These are phyloP conservation scores for Eidolon helvum DNA, from an alignment of 2,113 vertebrate species.

Conservation along the genomic window DNA sequence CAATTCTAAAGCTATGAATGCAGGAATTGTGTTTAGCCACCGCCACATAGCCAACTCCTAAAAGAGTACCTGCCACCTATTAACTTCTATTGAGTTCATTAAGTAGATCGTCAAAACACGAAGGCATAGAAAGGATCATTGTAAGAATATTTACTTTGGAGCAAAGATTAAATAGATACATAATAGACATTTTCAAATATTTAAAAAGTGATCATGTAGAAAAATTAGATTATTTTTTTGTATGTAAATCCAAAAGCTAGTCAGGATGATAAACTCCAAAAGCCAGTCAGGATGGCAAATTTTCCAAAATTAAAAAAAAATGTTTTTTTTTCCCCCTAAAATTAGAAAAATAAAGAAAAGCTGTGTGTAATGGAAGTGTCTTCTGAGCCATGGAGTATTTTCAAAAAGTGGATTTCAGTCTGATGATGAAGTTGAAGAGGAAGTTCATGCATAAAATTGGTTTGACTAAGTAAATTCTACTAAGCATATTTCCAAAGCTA, in stretches of 20 bases:
- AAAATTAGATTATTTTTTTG: not conserved
- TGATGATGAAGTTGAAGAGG: not conserved
- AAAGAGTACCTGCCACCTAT: not conserved
- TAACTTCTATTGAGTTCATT: not conserved
- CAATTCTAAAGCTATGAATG: not conserved
- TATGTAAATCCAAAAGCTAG: not conserved
- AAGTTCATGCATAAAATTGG: not conserved
- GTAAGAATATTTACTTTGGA: not conserved
- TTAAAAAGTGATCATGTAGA: not conserved
- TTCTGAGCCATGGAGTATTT: not conserved
- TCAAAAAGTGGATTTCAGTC: not conserved
- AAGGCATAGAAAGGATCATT: not conserved
- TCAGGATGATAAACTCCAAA: not conserved
- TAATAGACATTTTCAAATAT: not conserved
- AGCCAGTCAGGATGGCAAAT: not conserved
- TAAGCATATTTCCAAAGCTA: not conserved
- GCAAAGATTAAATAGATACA: not conserved
- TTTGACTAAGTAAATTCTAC: not conserved
- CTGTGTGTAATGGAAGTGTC: not conserved
- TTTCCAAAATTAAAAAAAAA: not conserved
- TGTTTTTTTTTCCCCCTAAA: not conserved
- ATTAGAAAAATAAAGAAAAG: not conserved
- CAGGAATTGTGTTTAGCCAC: not conserved
- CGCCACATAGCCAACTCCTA: not conserved
- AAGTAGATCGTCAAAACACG: not conserved